Conservation (phyloP, 1,140 invertebrate genomes). For the Bombus ignitus region DNA sequence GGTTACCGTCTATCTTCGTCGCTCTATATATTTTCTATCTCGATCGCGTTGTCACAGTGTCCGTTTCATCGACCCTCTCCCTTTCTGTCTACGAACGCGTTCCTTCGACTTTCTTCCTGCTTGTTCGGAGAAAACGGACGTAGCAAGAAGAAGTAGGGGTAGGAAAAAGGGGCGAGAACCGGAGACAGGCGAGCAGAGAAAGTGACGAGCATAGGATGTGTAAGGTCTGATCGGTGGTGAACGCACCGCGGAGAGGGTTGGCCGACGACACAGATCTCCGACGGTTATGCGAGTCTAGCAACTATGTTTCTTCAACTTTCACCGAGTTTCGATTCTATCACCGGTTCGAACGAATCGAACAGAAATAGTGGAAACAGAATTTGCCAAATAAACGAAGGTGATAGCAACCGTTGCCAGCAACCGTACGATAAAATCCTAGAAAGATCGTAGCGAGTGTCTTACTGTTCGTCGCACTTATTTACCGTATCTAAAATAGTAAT, state of each 20-base stretch:
- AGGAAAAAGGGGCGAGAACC: neutral
- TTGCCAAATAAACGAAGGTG: neutral
- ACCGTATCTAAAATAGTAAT: neutral
- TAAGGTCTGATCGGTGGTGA: slow-evolving; percentile 3
- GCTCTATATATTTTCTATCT: neutral
- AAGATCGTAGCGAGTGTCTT: neutral
- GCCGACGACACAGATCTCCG: neutral
- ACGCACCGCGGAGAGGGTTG: neutral
- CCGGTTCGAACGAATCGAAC: neutral
- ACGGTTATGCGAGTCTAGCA: neutral
- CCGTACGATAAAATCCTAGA: too few relatives aligned
- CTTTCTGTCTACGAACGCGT: too few relatives aligned
- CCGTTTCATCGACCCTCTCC: neutral
- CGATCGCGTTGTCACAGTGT: neutral
- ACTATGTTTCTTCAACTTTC: neutral
- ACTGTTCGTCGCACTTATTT: too few relatives aligned
- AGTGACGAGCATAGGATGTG: slow-evolving; percentile 63
- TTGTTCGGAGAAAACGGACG: neutral
- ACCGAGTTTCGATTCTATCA: neutral
- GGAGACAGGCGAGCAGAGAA: slow-evolving; percentile 56
- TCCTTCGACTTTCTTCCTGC: slow-evolving; percentile 10
- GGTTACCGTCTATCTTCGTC: neutral
- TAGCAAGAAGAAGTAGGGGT: neutral
- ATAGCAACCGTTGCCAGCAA: too few relatives aligned
- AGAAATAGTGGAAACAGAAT: too few relatives aligned